phyloP scores from a whole-genome alignment of 2,797 vertebrate species.

The Hephaestus fuliginosus region DNA sequence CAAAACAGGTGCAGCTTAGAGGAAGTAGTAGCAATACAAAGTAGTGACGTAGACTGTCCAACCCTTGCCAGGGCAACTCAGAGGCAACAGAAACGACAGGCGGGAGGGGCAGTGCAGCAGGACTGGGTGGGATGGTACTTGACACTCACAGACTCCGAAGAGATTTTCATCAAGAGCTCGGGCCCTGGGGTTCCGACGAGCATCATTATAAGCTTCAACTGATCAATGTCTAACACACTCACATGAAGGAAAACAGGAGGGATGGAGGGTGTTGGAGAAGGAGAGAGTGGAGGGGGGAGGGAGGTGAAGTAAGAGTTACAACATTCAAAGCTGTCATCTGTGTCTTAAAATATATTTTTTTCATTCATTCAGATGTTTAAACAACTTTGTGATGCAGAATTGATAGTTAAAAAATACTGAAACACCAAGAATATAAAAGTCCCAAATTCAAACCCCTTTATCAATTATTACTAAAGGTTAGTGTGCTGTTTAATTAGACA shows the following conservation, averaged over 20 bases:
- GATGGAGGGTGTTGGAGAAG: constrained; percentile 64
- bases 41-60: constrained; percentile 16
- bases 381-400: neutral
- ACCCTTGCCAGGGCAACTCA: constrained; percentile 30
- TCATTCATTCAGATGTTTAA: constrained; percentile 14
- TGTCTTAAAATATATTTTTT: constrained; percentile 2
- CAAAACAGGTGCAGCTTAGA: constrained; percentile 37
- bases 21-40: constrained; percentile 32
- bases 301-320: neutral
- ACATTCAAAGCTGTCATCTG: constrained; percentile 19
- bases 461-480: neutral
- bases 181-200: constrained; percentile 96
- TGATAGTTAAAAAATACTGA: neutral
- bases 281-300: constrained; percentile 53
- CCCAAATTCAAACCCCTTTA: neutral
- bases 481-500: neutral
- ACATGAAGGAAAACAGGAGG: constrained; percentile 96
- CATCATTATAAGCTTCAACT: constrained; percentile 98
- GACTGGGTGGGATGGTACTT: constrained; percentile 25
- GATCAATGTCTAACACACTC: constrained; percentile 97
- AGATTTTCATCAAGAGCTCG: constrained; percentile 98
- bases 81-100: constrained; percentile 37
- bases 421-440: neutral
- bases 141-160: constrained; percentile 97
- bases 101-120: constrained; percentile 58